These are phyloP conservation scores for Apamea anceps DNA, from an alignment of 2,888 invertebrate species.

Conservation along the genomic window DNA sequence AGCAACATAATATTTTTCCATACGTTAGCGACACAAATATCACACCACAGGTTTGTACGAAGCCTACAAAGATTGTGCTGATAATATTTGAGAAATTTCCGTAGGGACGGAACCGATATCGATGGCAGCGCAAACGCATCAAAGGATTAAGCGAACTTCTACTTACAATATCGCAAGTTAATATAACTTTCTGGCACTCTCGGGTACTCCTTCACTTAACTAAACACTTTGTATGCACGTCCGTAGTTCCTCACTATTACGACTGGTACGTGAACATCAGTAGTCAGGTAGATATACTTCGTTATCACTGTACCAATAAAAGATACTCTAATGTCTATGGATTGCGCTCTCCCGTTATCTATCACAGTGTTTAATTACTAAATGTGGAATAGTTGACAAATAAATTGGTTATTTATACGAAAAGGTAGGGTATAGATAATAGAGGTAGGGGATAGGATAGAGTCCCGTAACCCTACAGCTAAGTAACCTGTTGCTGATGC, in stretches of 20 bases:
- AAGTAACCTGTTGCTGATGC: background rate
- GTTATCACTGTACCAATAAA: conserved; percentile 87
- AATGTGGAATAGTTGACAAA: conserved; percentile 67
- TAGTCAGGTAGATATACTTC: conserved; percentile 76
- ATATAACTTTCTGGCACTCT: conserved; percentile 6
- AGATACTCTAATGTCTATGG: conserved; percentile 84
- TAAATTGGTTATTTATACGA: conserved; percentile 40
- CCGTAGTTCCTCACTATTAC: conserved; percentile 65
- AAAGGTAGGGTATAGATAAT: background rate
- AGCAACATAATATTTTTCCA: conserved; percentile 20
- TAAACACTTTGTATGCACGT: conserved; percentile 31
- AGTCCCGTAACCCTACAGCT: background rate
- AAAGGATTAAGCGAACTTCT: background rate
- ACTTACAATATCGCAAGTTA: conserved; percentile 23
- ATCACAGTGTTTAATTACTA: conserved; percentile 71
- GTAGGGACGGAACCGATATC: conserved; percentile 14
- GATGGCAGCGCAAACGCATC: conserved; percentile 2
- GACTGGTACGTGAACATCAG: conserved; percentile 76
- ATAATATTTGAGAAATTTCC: conserved; percentile 55
- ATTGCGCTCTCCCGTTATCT: conserved; percentile 80
- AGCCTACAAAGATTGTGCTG: conserved; percentile 43
- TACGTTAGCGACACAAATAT: conserved; percentile 14
- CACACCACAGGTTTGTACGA: conserved; percentile 18
- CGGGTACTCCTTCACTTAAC: conserved; percentile 23
- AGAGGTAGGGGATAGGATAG: background rate